These are phyloP conservation scores for Aldabrachelys gigantea DNA, from an alignment of 2,113 vertebrate genomes.

Conservation along the genomic window DNA sequence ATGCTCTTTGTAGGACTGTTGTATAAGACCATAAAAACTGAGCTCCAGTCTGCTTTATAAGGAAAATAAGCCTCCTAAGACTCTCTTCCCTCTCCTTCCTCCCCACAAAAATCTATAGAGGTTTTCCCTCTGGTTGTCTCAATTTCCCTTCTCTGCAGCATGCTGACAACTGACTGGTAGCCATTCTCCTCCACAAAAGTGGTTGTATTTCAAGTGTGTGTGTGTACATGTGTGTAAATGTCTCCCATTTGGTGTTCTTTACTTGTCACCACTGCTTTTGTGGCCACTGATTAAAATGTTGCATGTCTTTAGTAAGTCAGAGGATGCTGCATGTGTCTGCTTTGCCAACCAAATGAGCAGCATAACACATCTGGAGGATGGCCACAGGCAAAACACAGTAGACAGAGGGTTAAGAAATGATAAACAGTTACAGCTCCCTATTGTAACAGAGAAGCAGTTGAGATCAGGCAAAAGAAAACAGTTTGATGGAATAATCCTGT, in stretches of 20 bases:
- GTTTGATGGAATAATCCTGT: not conserved
- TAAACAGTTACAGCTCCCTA: not conserved
- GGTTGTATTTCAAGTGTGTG: rapidly evolving
- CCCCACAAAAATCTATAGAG: not conserved
- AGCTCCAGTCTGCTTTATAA: rapidly evolving
- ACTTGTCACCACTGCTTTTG: not conserved
- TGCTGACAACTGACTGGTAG: not conserved
- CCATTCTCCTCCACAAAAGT: not conserved
- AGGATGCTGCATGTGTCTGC: not conserved
- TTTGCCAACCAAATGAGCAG: not conserved
- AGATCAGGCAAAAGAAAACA: not conserved
- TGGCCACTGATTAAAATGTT: not conserved
- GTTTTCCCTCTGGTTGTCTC: not conserved
- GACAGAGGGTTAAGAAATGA: not conserved
- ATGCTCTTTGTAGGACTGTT: rapidly evolving
- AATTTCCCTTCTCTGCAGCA: rapidly evolving
- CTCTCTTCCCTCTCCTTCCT: not conserved
- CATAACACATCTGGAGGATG: not conserved
- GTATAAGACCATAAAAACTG: not conserved
- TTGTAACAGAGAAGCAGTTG: rapidly evolving
- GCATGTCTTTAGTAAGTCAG: not conserved
- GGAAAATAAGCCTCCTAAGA: rapidly evolving
- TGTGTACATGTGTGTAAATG: rapidly evolving
- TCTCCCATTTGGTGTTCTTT: not conserved
- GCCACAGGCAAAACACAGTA: not conserved